These are phyloP conservation scores for Lordiphosa collinella DNA, from an alignment of 1,140 invertebrate species.

Conservation along the genomic window DNA sequence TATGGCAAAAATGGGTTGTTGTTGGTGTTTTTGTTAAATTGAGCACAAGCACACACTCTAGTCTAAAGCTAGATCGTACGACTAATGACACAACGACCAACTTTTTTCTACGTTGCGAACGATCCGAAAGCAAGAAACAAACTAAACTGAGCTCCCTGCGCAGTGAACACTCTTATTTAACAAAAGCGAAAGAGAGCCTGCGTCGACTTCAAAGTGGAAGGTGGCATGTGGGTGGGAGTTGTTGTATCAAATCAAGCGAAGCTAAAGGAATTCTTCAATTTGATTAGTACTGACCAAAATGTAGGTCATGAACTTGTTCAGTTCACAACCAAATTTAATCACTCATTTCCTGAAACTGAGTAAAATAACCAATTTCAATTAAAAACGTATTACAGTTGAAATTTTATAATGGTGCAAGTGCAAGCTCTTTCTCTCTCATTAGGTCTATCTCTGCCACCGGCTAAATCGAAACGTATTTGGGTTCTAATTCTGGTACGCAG, in stretches of 20 bases:
- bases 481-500: too few relatives aligned
- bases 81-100: constrained; percentile 26
- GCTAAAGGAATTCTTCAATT: constrained; percentile 6
- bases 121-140: constrained; percentile 22
- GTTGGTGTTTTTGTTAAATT: constrained; percentile 33
- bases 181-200: background rate
- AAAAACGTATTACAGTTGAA: too few relatives aligned
- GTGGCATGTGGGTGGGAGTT: constrained; percentile 34
- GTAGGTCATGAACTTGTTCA: too few relatives aligned
- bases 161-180: constrained; percentile 9
- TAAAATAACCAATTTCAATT: too few relatives aligned
- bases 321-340: too few relatives aligned
- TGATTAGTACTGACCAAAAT: too few relatives aligned
- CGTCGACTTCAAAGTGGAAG: constrained; percentile 7
- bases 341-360: too few relatives aligned
- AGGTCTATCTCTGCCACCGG: too few relatives aligned
- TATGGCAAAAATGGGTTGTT: constrained; percentile 41
- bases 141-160: constrained; percentile 44
- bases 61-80: constrained; percentile 52
- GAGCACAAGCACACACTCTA: constrained; percentile 30
- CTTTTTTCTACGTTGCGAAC: constrained; percentile 15
- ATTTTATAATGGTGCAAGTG: too few relatives aligned
- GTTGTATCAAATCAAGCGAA: constrained; percentile 35
- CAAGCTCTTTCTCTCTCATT: too few relatives aligned
- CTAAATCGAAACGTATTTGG: too few relatives aligned